Conservation (phyloP, 1,140 invertebrate genomes). For the Drosophila sp. region DNA sequence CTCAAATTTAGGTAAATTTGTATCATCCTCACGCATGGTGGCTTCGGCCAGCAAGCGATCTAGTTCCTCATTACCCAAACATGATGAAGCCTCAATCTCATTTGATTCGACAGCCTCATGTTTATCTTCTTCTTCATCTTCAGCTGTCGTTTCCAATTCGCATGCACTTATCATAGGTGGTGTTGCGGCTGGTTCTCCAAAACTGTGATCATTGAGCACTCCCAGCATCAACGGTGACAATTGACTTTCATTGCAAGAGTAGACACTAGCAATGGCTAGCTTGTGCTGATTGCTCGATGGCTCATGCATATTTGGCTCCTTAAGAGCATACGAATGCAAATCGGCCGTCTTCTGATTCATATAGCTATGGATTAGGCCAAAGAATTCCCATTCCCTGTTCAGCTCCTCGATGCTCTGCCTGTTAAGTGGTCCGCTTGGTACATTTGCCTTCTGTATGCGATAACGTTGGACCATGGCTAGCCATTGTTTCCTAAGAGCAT, state of each 20-base stretch:
- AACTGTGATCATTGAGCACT: constrained; percentile 57
- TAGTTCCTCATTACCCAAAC: constrained; percentile 31
- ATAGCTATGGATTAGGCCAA: constrained; percentile 65
- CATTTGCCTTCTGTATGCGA: constrained; percentile 63
- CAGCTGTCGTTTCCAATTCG: neutral
- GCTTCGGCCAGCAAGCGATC: constrained; percentile 35
- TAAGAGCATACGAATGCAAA: constrained; percentile 75
- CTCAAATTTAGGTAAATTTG: neutral
- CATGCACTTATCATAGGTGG: neutral
- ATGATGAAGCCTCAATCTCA: neutral
- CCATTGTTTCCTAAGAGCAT: constrained; percentile 74
- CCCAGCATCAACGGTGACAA: constrained; percentile 41
- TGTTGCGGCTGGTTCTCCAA: constrained; percentile 22
- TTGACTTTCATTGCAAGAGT: constrained; percentile 31
- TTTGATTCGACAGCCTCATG: constrained; percentile 23
- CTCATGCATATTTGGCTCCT: constrained; percentile 57
- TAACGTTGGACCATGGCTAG: constrained; percentile 70
- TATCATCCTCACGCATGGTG: neutral
- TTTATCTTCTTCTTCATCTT: neutral
- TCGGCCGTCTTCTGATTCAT: constrained; percentile 75
- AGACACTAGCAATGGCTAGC: constrained; percentile 48
- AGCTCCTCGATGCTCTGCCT: constrained; percentile 48
- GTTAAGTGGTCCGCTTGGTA: constrained; percentile 35
- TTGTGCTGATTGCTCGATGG: constrained; percentile 24
- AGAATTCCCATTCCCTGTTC: constrained; percentile 77